Base-by-base conservation (phyloP, 2,888 invertebrate species). In the Pandemis cinnamomeana region DNA sequence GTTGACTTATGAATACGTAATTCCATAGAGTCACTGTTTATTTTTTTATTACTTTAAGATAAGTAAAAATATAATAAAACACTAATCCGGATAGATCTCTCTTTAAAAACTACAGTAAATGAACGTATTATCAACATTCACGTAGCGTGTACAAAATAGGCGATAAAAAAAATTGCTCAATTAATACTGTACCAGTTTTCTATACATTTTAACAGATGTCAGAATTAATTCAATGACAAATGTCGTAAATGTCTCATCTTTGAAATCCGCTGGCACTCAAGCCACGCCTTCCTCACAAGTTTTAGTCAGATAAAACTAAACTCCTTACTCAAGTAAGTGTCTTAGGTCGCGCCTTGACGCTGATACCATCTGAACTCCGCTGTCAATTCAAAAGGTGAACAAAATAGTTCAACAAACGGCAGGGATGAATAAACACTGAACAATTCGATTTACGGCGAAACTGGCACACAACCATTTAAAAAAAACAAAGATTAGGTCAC, bases 301-400 rank as follows among this genome's bases (percentile, higher is more conserved):
- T 92, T 84, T 81, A 86, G 93, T 93, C 92, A 80, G 93, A 93
- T 93, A 91, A 82, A 86, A 86, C 87, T 85, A 20, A 58, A 58
- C 27, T 55, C 55, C 55, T 55, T 55, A 27, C 27, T 27, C 58
- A 27, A 58, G 53, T 76, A 84, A 83, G 88, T 86, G 90, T 80
- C 83, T 86, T 84, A 86, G 84, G 80, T 86, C 80, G 79, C 87
- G 83, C 84, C 82, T 82, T 77, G 77, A 8, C 7, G 0, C 36
- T 5, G 67, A 68, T 69, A 72, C 27, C 71, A 71, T 75, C 70
- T 46, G 20, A 68, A 63, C 71, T 48, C 61, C 7, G 10, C 36
- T 7, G 53, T 72, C 55, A 64, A 72, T 51, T 62, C 15, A 36
- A 63, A 68, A 41, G 46, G 63, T 44, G 44, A 42, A 55, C 44